A percentile compares a stretch with the other conserved stretches of the same genome.
These are phyloP conservation scores for Tenrec ecaudatus DNA, from an alignment of 2,113 vertebrate species.

Conservation along the genomic window DNA sequence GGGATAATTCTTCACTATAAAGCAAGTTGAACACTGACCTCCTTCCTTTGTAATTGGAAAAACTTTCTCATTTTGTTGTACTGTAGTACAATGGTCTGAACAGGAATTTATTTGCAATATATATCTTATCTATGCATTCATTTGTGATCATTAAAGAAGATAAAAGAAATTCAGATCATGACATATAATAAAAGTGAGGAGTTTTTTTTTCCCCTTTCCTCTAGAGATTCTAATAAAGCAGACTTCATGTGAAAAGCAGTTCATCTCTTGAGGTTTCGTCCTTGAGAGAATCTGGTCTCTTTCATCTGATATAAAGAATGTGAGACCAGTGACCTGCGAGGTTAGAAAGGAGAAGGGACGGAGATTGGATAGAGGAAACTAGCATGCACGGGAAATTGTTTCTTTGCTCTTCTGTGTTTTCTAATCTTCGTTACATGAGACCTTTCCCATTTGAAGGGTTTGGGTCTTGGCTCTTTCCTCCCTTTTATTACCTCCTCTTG, in stretches of 20 bases:
- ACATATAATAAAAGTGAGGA: constrained; percentile 14
- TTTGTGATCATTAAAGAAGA: constrained; percentile 52
- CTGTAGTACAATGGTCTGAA: neutral
- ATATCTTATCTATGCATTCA: neutral
- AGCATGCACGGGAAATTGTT: neutral
- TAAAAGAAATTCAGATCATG: neutral
- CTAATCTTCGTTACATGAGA: neutral
- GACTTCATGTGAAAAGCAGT: constrained; percentile 20
- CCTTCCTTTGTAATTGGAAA: constrained; percentile 44
- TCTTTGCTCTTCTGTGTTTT: neutral
- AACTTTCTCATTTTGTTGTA: neutral
- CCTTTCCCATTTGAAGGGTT: neutral
- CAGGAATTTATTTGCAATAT: constrained; percentile 6
- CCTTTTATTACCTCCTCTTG: neutral
- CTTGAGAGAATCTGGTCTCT: neutral
- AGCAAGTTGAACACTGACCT: neutral
- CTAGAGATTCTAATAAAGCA: constrained; percentile 5
- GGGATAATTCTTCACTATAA: constrained; percentile 46
- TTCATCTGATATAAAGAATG: constrained; percentile 26
- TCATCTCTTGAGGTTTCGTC: constrained; percentile 55
- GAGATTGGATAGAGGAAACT: neutral
- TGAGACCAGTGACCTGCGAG: neutral
- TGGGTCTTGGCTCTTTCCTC: neutral
- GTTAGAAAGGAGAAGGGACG: neutral
- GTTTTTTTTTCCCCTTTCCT: neutral